Evolutionary conservation across 2,888 invertebrate species (phyloP).

Genomic region (Xestia sexstrigata): DNA sequence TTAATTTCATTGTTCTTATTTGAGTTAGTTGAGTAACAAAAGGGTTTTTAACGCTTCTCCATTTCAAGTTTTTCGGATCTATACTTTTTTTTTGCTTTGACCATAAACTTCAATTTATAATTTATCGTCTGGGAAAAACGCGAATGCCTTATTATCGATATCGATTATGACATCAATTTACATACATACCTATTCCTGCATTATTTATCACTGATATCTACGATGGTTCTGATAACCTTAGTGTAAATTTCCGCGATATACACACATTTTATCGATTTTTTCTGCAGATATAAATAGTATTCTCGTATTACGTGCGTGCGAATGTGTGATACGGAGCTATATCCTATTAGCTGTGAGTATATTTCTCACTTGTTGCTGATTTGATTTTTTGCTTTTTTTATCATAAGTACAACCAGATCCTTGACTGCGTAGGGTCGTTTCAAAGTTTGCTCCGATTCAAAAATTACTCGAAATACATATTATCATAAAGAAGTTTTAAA

Average conservation of each 20-base stretch:
- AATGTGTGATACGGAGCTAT: constrained; percentile 24
- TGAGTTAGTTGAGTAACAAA: neutral
- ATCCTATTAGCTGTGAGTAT: constrained; percentile 36
- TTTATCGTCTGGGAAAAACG: constrained; percentile 26
- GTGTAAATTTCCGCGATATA: constrained; percentile 45
- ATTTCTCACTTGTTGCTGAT: constrained; percentile 23
- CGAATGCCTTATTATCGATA: constrained; percentile 30
- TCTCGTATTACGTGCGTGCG: constrained; percentile 21
- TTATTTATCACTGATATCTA: constrained; percentile 53
- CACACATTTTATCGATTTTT: constrained; percentile 56
- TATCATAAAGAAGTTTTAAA: neutral
- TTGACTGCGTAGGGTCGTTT: neutral
- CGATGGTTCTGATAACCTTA: constrained; percentile 45
- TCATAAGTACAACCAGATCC: neutral
- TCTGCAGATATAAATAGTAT: constrained; percentile 43
- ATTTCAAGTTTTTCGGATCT: constrained; percentile 1
- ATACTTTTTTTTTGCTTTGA: constrained; percentile 6
- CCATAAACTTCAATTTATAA: constrained; percentile 13
- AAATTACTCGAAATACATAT: neutral
- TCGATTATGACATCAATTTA: constrained; percentile 48
- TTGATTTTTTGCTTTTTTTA: neutral
- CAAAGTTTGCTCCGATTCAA: neutral
- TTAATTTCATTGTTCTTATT: neutral
- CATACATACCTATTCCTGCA: constrained; percentile 45
- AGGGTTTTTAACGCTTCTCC: neutral